phyloP scores from a whole-genome alignment of 2,888 invertebrate species.

The Aplocera efformata region DNA sequence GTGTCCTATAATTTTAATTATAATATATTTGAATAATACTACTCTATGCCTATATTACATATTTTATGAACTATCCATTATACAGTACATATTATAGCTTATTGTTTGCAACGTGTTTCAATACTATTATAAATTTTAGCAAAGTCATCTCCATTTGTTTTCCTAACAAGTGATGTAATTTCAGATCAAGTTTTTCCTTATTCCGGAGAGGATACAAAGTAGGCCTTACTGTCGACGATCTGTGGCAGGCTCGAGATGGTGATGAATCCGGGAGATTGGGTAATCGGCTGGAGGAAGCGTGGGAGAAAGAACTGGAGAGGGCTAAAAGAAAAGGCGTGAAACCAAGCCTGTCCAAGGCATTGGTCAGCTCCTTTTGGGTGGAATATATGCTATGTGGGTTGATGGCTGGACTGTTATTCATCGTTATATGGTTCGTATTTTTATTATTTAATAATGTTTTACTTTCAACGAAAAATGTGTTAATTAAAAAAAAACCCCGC shows the following conservation, averaged over 20 bases:
- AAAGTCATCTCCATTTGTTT: not conserved
- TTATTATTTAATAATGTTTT: too few relatives aligned
- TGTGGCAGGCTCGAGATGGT: slow-evolving; percentile 81
- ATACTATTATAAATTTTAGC: not conserved
- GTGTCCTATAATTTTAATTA: too few relatives aligned
- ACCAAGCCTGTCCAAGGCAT: slow-evolving; percentile 81
- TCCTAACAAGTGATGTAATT: slow-evolving; percentile 25
- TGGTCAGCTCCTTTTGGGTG: slow-evolving; percentile 81
- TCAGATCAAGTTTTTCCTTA: slow-evolving; percentile 84
- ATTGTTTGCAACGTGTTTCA: too few relatives aligned
- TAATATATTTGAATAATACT: too few relatives aligned
- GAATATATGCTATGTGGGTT: slow-evolving; percentile 82
- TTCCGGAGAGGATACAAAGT: slow-evolving; percentile 83
- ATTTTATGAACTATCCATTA: too few relatives aligned
- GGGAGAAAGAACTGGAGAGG: slow-evolving; percentile 79
- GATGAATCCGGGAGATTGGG: slow-evolving; percentile 85
- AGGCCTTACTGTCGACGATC: slow-evolving; percentile 83
- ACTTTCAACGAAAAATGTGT: not conserved
- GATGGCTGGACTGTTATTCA: slow-evolving; percentile 77
- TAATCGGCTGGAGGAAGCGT: slow-evolving; percentile 83
- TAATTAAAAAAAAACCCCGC: too few relatives aligned
- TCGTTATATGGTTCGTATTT: slow-evolving; percentile 78
- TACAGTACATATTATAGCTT: too few relatives aligned
- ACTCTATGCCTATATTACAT: too few relatives aligned
- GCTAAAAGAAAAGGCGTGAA: slow-evolving; percentile 69